phyloP scores from a whole-genome alignment of 2,888 invertebrate species.

The Drosophila percnosoma region DNA sequence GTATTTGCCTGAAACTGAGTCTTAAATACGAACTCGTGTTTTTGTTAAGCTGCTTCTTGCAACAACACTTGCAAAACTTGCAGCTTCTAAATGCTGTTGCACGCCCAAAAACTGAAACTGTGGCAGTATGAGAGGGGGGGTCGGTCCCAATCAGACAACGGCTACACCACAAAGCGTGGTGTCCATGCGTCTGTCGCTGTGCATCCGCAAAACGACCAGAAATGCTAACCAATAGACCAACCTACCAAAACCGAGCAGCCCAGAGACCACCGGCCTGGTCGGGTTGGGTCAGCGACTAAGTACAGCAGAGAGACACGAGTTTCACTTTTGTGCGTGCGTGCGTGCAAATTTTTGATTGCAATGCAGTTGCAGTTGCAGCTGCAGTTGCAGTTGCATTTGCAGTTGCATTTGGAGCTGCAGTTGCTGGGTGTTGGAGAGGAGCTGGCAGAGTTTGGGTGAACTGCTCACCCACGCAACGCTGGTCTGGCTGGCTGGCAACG shows the following conservation, averaged over 20 bases:
- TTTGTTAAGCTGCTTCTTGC: background rate
- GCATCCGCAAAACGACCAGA: slow-evolving; percentile 70
- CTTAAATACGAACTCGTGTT: background rate
- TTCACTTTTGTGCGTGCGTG: slow-evolving; percentile 63
- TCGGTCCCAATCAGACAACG: slow-evolving; percentile 38
- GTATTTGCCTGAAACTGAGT: background rate
- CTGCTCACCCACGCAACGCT: slow-evolving; percentile 41
- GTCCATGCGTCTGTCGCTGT: slow-evolving; percentile 49
- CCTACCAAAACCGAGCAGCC: slow-evolving; percentile 27
- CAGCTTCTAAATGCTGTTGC: background rate
- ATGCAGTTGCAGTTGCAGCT: slow-evolving; percentile 18
- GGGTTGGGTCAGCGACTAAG: slow-evolving; percentile 21
- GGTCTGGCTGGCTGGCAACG: slow-evolving; percentile 32
- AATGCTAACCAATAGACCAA: slow-evolving; percentile 60
- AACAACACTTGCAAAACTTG: background rate
- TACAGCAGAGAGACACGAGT: slow-evolving; percentile 33
- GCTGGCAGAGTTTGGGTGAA: slow-evolving; percentile 28
- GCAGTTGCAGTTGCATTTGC: slow-evolving; percentile 8
- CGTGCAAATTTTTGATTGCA: slow-evolving; percentile 76
- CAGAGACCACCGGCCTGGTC: slow-evolving; percentile 13
- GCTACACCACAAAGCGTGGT: slow-evolving; percentile 61
- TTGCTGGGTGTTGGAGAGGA: background rate
- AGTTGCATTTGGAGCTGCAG: slow-evolving; percentile 1
- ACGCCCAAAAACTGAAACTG: background rate
- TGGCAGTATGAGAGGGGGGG: background rate